Evolutionary conservation across 2,888 invertebrate genomes (phyloP).

Genomic region (Embidobia sp.): DNA sequence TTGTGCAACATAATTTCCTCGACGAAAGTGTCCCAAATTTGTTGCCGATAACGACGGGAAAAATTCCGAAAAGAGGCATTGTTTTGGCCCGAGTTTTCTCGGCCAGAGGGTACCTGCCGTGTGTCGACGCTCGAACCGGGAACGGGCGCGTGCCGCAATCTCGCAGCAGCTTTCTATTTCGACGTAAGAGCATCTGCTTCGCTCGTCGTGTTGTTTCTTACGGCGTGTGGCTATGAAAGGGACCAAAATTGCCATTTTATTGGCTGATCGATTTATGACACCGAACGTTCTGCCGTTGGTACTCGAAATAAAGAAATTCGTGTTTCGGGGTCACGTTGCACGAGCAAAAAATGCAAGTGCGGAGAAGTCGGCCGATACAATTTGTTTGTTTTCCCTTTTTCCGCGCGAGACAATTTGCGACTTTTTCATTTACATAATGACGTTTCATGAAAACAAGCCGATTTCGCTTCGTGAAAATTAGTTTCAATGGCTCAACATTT

Average conservation of each 20-base stretch:
- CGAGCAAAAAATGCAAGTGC: slow-evolving; percentile 33
- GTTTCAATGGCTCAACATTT: too few species aligned
- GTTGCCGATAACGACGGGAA: slow-evolving; percentile 21
- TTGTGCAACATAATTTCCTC: slow-evolving; percentile 27
- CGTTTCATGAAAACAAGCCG: too few species aligned
- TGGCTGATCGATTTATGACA: slow-evolving; percentile 57
- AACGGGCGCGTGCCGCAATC: slow-evolving; percentile 60
- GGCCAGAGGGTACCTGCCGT: slow-evolving; percentile 43
- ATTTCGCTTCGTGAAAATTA: too few species aligned
- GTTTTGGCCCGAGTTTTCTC: slow-evolving; percentile 9
- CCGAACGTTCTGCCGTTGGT: slow-evolving; percentile 12
- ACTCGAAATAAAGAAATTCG: slow-evolving; percentile 53
- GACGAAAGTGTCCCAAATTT: slow-evolving; percentile 46
- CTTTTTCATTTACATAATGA: too few species aligned
- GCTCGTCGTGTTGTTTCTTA: slow-evolving; percentile 30
- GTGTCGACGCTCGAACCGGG: slow-evolving; percentile 28
- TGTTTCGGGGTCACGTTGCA: slow-evolving; percentile 50
- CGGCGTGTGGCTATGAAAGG: slow-evolving; percentile 45
- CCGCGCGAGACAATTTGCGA: slow-evolving; percentile 2
- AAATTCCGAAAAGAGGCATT: background rate
- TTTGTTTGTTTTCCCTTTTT: slow-evolving; percentile 17
- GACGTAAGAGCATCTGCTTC: slow-evolving; percentile 57
- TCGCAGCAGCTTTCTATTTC: slow-evolving; percentile 60
- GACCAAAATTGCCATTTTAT: slow-evolving; percentile 55
- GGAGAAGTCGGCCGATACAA: slow-evolving; percentile 19